These are phyloP conservation scores for Enteromius afrohamiltoni DNA, from an alignment of 2,797 vertebrate species.

Conservation along the genomic window DNA sequence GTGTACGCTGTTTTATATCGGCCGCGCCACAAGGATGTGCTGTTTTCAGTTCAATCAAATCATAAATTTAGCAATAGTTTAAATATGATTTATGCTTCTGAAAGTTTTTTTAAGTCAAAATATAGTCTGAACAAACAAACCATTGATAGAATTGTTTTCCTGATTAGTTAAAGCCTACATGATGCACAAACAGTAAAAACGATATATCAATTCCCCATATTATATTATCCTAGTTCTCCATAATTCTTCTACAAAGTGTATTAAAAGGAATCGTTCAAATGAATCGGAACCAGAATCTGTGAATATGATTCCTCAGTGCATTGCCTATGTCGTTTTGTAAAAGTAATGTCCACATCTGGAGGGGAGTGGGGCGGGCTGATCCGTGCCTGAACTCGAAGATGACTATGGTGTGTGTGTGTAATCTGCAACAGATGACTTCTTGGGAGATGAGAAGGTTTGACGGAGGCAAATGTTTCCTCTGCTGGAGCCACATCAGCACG, in stretches of 20 bases:
- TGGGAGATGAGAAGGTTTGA: conserved; percentile 72
- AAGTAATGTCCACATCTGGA: conserved; percentile 72
- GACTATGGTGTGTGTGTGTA: conserved; percentile 64
- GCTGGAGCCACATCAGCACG: conserved; percentile 1
- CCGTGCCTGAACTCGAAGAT: conserved; percentile 37
- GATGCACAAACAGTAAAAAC: too few species aligned
- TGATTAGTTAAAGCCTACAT: background rate
- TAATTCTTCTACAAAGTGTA: background rate
- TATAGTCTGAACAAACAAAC: background rate
- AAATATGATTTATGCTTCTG: background rate
- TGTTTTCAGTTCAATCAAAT: too few species aligned
- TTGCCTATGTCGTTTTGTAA: conserved; percentile 53
- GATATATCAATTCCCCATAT: too few species aligned
- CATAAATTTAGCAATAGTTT: background rate
- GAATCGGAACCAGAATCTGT: conserved; percentile 32
- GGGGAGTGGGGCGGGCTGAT: conserved; percentile 59
- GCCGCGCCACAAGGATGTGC: too few species aligned
- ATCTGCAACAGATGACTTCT: conserved; percentile 82
- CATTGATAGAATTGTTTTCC: background rate
- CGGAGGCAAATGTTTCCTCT: conserved; percentile 68
- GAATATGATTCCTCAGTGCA: conserved; percentile 23
- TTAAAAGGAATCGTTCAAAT: conserved; percentile 4
- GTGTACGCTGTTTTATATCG: too few species aligned
- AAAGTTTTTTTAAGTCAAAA: background rate
- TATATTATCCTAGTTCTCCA: background rate